A percentile compares a stretch with the other conserved stretches of the same genome.
Evolutionary conservation across 2,888 invertebrate genomes (phyloP).

Genomic region (Julus scanicus): DNA sequence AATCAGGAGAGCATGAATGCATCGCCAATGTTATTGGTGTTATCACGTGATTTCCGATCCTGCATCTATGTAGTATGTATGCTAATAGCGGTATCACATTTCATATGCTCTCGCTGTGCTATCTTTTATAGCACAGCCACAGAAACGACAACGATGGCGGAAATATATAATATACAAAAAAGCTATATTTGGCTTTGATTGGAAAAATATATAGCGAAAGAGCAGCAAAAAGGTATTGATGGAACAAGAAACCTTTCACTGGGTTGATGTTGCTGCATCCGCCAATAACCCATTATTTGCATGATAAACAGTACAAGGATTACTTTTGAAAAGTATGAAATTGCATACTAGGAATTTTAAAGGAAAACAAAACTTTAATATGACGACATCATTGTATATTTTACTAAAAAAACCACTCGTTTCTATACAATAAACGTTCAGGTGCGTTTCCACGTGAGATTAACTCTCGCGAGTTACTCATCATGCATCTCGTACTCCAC

Average conservation of each 20-base stretch:
- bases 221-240: neutral
- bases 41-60: neutral
- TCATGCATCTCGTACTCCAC: too few relatives aligned
- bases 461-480: too few relatives aligned
- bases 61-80: neutral
- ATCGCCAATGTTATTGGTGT: conserved; percentile 13
- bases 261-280: neutral
- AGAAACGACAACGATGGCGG: neutral
- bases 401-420: too few relatives aligned
- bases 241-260: neutral
- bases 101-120: neutral
- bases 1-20: conserved; percentile 22
- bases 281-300: neutral
- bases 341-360: too few relatives aligned
- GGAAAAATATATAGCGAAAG: neutral
- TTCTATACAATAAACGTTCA: too few relatives aligned
- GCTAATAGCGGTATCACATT: neutral
- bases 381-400: too few relatives aligned
- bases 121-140: neutral
- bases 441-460: too few relatives aligned
- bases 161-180: neutral
- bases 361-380: too few relatives aligned
- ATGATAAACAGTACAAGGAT: neutral
- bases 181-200: conserved; percentile 5
- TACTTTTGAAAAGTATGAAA: neutral